A percentile compares a stretch with the other conserved stretches of the same genome.
Conservation (phyloP, 2,888 invertebrate genomes). For the Hirtodrosophila cameraria region DNA sequence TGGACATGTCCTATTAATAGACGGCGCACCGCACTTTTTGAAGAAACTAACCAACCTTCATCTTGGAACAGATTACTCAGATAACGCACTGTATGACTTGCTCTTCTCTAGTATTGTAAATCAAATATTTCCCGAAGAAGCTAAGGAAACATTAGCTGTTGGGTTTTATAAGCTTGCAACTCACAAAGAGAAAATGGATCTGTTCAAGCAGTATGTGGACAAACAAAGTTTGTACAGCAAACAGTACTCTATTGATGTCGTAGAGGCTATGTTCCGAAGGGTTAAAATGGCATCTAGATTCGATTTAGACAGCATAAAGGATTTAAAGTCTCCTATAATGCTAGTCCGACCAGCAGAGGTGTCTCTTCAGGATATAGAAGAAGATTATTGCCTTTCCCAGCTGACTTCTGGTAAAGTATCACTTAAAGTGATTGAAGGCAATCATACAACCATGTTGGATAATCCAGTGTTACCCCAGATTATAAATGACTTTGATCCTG, state of each 20-base stretch:
- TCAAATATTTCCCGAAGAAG: conserved; percentile 81
- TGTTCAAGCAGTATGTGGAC: conserved; percentile 84
- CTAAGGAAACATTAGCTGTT: conserved; percentile 74
- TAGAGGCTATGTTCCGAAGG: conserved; percentile 85
- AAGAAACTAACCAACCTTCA: conserved; percentile 84
- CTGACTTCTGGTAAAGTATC: conserved; percentile 86
- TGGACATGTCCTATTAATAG: conserved; percentile 90
- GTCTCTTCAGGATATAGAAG: conserved; percentile 85
- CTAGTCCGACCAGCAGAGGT: conserved; percentile 88
- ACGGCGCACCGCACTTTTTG: conserved; percentile 91
- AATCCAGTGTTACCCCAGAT: conserved; percentile 87
- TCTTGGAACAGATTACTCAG: conserved; percentile 70
- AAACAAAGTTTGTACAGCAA: conserved; percentile 83
- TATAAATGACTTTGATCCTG: conserved; percentile 85
- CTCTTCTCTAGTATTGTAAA: conserved; percentile 74
- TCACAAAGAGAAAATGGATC: conserved; percentile 86
- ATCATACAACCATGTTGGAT: conserved; percentile 89
- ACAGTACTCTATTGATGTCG: conserved; percentile 83
- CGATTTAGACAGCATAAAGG: conserved; percentile 82
- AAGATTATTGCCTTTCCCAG: conserved; percentile 88
- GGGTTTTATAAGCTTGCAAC: conserved; percentile 85
- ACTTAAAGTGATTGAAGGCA: conserved; percentile 89
- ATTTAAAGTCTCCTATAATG: conserved; percentile 86
- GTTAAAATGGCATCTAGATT: conserved; percentile 85
- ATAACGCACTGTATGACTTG: conserved; percentile 79